Base-by-base conservation (phyloP, 2,888 invertebrate genomes). In the Eupsilia transversa region DNA sequence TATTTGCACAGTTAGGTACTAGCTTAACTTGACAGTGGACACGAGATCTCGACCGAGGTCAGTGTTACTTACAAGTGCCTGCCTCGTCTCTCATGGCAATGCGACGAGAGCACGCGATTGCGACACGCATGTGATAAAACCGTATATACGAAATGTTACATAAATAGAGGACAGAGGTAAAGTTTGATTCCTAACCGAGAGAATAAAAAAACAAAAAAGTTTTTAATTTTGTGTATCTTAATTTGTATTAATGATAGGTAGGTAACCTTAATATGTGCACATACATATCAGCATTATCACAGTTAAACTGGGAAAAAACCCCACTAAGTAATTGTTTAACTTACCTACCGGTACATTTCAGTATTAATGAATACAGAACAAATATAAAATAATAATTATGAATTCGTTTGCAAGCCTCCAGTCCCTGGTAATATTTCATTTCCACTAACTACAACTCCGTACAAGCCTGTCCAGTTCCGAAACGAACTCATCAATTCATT, bases 1-100 rank as follows among this genome's bases (percentile, higher is more conserved):
- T 71, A 74, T 86, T 86, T 82, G 70, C 77, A 69, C 82, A 77
- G 74, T 75, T 72, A 52, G n/a, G n/a, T 52, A 74, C 73, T 70
- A 73, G 56, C 71, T 67, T 74, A 59, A 71, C 71, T 67, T 74
- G 60, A 71, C 84, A 78, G 66, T 67, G 69, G 59, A 74, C 86
- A 82, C 69, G 67, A 74, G 59, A 79, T 64, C 57, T 71, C 68
- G 60, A 59, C 74, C 54, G 74, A 79, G 86, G 86, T 84, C 82
- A 86, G 73, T 80, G 73, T 86, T 67, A 79, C 79, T 74, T 59
- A 72, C 61, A 74, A 71, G 75, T 63, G 83, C 66, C 72, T 74
- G 64, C 12, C 27, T 59, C 61, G 46, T 75, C 35, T 67, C 77
- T 63, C 66, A 61, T 71, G 59, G 83, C 75, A 74, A 76, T 59